Conservation (phyloP, 2,113 vertebrate genomes). For the Campylomormyrus numenius region DNA sequence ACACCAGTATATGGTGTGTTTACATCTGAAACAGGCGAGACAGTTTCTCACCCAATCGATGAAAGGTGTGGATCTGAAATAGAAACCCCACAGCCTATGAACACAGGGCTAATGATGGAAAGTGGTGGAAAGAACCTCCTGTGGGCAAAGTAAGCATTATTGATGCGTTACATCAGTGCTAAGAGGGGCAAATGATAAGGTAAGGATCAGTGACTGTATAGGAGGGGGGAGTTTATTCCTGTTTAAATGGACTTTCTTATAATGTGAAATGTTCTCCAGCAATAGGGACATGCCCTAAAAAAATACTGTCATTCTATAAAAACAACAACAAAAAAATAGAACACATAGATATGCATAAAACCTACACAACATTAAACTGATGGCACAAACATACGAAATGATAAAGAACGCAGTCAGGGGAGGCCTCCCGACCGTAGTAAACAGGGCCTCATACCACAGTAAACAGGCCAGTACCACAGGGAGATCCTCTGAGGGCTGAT, state of each 20-base stretch:
- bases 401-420: not conserved
- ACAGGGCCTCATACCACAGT: not conserved
- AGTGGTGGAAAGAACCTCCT: not conserved
- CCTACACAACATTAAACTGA: conserved; percentile 11
- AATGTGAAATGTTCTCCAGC: conserved; percentile 6
- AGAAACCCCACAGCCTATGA: not conserved
- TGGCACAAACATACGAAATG: conserved; percentile 17
- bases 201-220: not conserved
- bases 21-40: not conserved
- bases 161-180: not conserved
- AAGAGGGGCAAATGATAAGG: not conserved
- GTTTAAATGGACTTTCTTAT: not conserved
- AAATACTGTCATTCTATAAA: conserved; percentile 27
- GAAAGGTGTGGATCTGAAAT: not conserved
- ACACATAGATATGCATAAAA: conserved; percentile 7
- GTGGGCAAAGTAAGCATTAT: not conserved
- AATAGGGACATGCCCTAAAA: not conserved
- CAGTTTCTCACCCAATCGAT: not conserved
- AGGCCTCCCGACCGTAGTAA: not conserved
- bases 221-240: not conserved
- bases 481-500: not conserved
- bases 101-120: not conserved
- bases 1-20: not conserved
- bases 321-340: not conserved
- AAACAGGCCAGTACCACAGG: not conserved